A percentile compares a stretch with the other conserved stretches of the same genome.
Conservation (phyloP, 2,888 invertebrate species). For the Lamproptera curius region DNA sequence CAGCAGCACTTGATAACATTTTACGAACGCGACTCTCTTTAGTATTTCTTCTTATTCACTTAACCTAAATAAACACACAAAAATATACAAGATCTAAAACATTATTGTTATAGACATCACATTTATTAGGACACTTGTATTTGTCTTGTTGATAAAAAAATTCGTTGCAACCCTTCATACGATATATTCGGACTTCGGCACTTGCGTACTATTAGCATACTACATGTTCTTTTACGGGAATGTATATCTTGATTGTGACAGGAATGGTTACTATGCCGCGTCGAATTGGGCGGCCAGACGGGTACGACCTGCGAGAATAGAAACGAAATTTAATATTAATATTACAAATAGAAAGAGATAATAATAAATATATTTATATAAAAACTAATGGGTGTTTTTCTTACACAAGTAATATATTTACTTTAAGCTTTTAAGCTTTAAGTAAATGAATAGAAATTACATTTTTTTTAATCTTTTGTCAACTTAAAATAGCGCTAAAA, state of each 20-base stretch:
- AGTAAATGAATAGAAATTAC: too few relatives aligned
- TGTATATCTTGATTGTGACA: constrained; percentile 47
- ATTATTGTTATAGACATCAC: constrained; percentile 77
- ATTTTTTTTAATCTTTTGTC: too few relatives aligned
- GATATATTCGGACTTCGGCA: constrained; percentile 41
- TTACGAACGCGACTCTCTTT: constrained; percentile 67
- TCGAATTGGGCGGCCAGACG: constrained; percentile 71
- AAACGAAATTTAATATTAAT: too few relatives aligned
- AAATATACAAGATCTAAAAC: constrained; percentile 73
- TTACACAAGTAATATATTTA: too few relatives aligned
- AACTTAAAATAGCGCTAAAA: too few relatives aligned
- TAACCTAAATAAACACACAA: constrained; percentile 74
- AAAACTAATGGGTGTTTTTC: too few relatives aligned
- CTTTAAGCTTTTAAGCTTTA: too few relatives aligned
- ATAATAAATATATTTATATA: too few relatives aligned
- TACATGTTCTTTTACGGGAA: constrained; percentile 46
- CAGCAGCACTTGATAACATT: constrained; percentile 57
- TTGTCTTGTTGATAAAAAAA: constrained; percentile 63
- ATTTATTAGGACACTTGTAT: constrained; percentile 67
- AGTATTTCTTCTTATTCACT: too few relatives aligned
- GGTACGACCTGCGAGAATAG: constrained; percentile 68
- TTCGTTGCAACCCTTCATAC: constrained; percentile 68
- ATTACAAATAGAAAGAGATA: too few relatives aligned
- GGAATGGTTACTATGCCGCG: constrained; percentile 48
- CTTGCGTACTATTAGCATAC: constrained; percentile 41